phyloP scores from a whole-genome alignment of 2,797 vertebrate species.

The Rhinichthys osculus region DNA sequence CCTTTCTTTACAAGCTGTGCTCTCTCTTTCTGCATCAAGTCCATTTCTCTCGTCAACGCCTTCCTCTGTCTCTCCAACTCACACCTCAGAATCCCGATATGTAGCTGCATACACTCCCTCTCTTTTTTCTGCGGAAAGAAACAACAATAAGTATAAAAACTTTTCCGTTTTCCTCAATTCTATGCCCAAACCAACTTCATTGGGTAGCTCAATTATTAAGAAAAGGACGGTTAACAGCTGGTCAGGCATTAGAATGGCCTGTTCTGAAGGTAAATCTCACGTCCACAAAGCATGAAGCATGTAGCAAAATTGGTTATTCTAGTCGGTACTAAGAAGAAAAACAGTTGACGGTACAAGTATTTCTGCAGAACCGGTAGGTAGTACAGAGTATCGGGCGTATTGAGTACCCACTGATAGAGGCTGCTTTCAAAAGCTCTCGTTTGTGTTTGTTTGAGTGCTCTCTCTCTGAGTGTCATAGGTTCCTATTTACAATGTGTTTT shows the following conservation, averaged over 20 bases:
- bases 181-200: not conserved
- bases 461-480: too few relatives aligned
- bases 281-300: too few relatives aligned
- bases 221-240: not conserved
- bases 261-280: too few relatives aligned
- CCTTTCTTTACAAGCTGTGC: conserved; percentile 86
- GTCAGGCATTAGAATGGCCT: not conserved
- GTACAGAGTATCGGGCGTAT: too few relatives aligned
- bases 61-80: conserved; percentile 94
- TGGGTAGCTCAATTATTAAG: not conserved
- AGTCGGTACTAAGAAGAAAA: too few relatives aligned
- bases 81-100: conserved; percentile 89
- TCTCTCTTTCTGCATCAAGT: conserved; percentile 87
- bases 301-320: too few relatives aligned
- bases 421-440: too few relatives aligned
- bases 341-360: too few relatives aligned
- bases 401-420: too few relatives aligned
- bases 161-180: not conserved
- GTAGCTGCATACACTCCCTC: conserved; percentile 93
- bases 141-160: not conserved
- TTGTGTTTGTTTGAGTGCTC: too few relatives aligned
- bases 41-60: conserved; percentile 87
- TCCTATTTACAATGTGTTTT: too few relatives aligned
- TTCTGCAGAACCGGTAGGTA: too few relatives aligned
- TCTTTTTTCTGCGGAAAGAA: conserved; percentile 89